Evolutionary conservation across 2,113 vertebrate species (phyloP).

Genomic region (Dissostichus mawsoni): DNA sequence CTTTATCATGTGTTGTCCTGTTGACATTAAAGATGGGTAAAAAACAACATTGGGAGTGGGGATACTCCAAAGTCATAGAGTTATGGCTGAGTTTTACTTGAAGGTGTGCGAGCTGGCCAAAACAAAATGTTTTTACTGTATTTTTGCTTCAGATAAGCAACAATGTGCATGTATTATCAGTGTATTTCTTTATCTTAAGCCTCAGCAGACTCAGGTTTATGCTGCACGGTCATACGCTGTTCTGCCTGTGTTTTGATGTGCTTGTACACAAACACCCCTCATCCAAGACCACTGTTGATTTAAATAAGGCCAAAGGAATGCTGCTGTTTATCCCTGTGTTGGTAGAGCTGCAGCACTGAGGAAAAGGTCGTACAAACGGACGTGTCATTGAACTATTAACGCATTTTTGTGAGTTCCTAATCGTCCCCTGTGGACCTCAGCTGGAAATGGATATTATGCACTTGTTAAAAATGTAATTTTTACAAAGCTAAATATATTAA

Average conservation of each 20-base stretch:
- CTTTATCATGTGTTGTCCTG: not conserved
- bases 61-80: not conserved
- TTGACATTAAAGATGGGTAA: not conserved
- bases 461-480: conserved; percentile 27
- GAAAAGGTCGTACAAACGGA: not conserved
- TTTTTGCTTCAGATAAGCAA: not conserved
- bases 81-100: conserved; percentile 28
- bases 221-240: conserved; percentile 23
- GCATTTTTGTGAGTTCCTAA: not conserved
- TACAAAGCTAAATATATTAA: conserved; percentile 49
- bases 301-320: conserved; percentile 64
- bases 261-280: conserved; percentile 54
- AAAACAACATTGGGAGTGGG: not conserved
- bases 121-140: not conserved
- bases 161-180: not conserved
- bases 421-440: not conserved
- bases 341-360: conserved; percentile 15
- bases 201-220: conserved; percentile 27
- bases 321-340: conserved; percentile 55
- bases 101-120: conserved; percentile 26
- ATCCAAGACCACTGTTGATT: conserved; percentile 64
- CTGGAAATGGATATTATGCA: conserved; percentile 39
- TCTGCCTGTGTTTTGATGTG: conserved; percentile 54
- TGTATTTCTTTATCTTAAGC: conserved; percentile 15
- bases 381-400: not conserved